Conservation (phyloP, 2,113 vertebrate species). For the Heloderma charlesbogerti region DNA sequence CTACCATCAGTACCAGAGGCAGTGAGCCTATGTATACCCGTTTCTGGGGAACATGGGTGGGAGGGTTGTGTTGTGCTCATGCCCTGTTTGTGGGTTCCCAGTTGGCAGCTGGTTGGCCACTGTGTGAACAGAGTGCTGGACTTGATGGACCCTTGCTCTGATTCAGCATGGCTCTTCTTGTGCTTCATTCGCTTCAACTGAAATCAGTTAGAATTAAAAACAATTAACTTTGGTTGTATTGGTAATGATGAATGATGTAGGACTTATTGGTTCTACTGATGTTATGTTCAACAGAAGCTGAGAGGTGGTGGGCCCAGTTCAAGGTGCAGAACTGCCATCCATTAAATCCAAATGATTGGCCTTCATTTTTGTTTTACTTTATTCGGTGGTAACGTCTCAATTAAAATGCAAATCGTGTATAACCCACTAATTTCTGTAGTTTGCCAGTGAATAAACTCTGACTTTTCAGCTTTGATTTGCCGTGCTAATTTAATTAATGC, state of each 20-base stretch:
- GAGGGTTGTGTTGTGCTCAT: no score
- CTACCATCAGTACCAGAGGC: no score
- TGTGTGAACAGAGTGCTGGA: no score
- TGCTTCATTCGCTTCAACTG: background rate
- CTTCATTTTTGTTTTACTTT: conserved; percentile 5
- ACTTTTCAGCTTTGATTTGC: conserved; percentile 55
- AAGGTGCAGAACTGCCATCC: background rate
- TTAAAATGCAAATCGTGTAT: conserved; percentile 62
- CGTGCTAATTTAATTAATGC: conserved; percentile 55
- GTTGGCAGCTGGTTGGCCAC: no score
- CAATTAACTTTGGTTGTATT: background rate
- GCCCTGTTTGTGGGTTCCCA: no score
- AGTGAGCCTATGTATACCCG: no score
- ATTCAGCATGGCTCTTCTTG: no score
- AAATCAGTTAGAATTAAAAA: background rate
- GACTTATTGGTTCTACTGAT: background rate
- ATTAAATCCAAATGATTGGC: background rate
- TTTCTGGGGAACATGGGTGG: no score
- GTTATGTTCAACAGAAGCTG: background rate
- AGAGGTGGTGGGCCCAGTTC: background rate
- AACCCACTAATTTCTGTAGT: conserved; percentile 55
- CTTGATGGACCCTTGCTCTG: no score
- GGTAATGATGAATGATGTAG: background rate
- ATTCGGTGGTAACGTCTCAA: conserved; percentile 38
- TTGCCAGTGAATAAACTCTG: conserved; percentile 46